Percentiles rank a stretch among this genome's conserved stretches.
phyloP scores from a whole-genome alignment of 2,113 vertebrate species.

The Lamprotornis superbus region DNA sequence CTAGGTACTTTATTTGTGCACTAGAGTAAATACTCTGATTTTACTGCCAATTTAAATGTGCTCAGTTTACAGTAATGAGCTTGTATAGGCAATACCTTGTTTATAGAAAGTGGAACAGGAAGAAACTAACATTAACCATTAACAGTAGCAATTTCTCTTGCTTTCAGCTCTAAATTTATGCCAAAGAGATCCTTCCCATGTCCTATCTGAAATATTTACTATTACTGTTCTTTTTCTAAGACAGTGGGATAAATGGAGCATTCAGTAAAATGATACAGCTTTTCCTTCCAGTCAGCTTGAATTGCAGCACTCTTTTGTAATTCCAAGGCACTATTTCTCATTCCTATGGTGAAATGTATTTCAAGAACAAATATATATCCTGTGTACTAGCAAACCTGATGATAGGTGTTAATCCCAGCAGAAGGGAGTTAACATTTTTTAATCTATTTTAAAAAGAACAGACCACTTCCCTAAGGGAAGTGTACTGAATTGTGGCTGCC shows the following conservation, averaged over 20 bases:
- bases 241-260: background rate
- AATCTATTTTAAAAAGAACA: background rate
- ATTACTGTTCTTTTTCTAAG: background rate
- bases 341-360: background rate
- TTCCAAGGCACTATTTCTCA: background rate
- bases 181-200: conserved; percentile 54
- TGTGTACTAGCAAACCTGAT: background rate
- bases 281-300: background rate
- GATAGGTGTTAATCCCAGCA: background rate
- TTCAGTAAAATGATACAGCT: background rate
- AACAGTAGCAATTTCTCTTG: conserved; percentile 78
- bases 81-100: conserved; percentile 83
- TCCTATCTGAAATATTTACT: conserved; percentile 27
- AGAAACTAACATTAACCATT: conserved; percentile 80
- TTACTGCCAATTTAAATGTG: conserved; percentile 95
- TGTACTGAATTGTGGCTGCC: background rate
- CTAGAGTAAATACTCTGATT: conserved; percentile 86
- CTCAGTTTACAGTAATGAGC: conserved; percentile 92
- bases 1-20: conserved; percentile 86
- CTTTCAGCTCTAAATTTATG: conserved; percentile 47
- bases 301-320: background rate
- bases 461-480: background rate
- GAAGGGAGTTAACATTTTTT: background rate
- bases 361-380: background rate
- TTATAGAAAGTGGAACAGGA: conserved; percentile 81